Evolutionary conservation across 2,113 vertebrate genomes (phyloP).

Genomic region (Hyaena hyaena): DNA sequence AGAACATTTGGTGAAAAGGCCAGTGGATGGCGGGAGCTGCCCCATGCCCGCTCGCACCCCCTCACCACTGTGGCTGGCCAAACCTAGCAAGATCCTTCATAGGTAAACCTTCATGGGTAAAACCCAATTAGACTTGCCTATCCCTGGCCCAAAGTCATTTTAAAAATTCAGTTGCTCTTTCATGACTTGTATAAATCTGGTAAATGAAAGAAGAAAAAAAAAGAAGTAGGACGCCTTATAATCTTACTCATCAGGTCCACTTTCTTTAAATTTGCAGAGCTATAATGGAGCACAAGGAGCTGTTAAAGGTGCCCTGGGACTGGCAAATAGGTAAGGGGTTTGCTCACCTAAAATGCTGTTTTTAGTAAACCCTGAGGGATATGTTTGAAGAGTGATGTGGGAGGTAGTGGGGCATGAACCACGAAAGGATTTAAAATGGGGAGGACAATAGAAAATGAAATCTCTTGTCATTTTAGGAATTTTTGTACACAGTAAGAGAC

Average conservation of each 20-base stretch:
- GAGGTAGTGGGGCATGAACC: not conserved
- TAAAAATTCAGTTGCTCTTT: not conserved
- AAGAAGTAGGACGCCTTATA: not conserved
- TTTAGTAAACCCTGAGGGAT: not conserved
- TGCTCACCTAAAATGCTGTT: constrained; percentile 26
- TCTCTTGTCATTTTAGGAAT: not conserved
- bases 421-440: not conserved
- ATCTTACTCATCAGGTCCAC: constrained; percentile 60
- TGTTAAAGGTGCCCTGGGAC: constrained; percentile 96
- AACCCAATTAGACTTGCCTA: constrained; percentile 66
- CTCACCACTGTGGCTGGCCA: not conserved
- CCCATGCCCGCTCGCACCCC: not conserved
- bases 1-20: not conserved
- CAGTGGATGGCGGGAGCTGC: not conserved
- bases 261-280: constrained; percentile 89
- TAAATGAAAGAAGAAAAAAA: not conserved
- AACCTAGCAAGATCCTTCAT: not conserved
- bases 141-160: constrained; percentile 45
- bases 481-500: not conserved
- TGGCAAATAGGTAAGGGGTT: constrained; percentile 96
- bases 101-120: constrained; percentile 39
- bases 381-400: not conserved
- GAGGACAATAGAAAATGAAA: not conserved
- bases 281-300: constrained; percentile 98
- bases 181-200: not conserved